phyloP scores from a whole-genome alignment of 2,888 invertebrate species.

The Andrena praecox region DNA sequence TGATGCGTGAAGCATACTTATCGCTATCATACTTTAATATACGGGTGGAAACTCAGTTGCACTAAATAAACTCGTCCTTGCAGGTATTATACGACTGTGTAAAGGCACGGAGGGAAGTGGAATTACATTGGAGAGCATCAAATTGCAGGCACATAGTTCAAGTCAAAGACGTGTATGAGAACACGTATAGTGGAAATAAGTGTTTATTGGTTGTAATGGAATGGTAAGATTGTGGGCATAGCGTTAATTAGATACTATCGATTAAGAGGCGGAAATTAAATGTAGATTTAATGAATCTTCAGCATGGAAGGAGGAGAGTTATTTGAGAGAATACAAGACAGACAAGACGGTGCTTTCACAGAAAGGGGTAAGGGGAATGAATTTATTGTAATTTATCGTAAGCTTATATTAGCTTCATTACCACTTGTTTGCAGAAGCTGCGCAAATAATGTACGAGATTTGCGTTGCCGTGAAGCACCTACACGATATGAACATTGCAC shows the following conservation, averaged over 20 bases:
- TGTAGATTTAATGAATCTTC: conserved; percentile 26
- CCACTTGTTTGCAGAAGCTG: conserved; percentile 90
- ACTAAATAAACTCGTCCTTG: conserved; percentile 39
- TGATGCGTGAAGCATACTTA: no score
- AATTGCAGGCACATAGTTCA: conserved; percentile 97
- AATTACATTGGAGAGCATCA: conserved; percentile 97
- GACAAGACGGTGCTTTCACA: conserved; percentile 97
- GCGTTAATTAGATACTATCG: not conserved
- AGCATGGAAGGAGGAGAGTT: conserved; percentile 99
- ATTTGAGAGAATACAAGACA: conserved; percentile 98
- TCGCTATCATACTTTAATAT: no score
- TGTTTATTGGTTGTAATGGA: conserved; percentile 99
- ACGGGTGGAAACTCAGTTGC: not conserved
- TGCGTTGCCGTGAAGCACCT: conserved; percentile 97
- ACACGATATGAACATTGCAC: conserved; percentile 97
- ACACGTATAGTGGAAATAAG: conserved; percentile 95
- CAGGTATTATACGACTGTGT: conserved; percentile 95
- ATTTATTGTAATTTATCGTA: conserved; percentile 2
- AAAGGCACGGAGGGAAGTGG: conserved; percentile 97
- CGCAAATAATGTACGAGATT: conserved; percentile 98
- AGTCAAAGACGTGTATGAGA: conserved; percentile 97
- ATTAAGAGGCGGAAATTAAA: not conserved
- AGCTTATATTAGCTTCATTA: not conserved
- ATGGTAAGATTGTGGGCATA: conserved; percentile 87
- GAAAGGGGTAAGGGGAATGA: conserved; percentile 89